These are phyloP conservation scores for Drosophila niveifrons DNA, from an alignment of 2,888 invertebrate species.

Conservation along the genomic window DNA sequence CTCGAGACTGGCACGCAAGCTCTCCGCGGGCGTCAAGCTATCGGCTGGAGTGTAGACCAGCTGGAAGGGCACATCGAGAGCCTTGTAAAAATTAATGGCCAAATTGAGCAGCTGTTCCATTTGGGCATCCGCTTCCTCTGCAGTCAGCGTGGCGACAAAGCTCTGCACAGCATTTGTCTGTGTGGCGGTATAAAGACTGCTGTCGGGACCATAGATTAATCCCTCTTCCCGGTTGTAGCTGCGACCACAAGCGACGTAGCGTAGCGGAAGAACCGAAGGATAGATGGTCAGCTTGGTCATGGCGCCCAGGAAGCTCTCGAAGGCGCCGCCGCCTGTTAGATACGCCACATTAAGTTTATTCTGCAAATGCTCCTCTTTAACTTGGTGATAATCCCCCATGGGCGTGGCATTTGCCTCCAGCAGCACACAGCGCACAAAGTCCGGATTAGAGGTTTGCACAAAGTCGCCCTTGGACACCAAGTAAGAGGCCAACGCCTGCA, in stretches of 20 bases:
- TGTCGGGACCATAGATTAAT: conserved; percentile 73
- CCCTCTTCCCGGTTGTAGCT: conserved; percentile 86
- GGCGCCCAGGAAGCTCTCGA: conserved; percentile 90
- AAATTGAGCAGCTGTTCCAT: conserved; percentile 87
- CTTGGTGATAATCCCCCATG: conserved; percentile 87
- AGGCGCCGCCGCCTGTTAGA: conserved; percentile 91
- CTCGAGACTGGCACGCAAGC: conserved; percentile 89
- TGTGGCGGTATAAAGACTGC: conserved; percentile 88
- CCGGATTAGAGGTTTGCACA: conserved; percentile 90
- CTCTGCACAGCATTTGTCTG: conserved; percentile 90
- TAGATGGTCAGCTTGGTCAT: conserved; percentile 88
- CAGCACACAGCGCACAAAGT: conserved; percentile 91
- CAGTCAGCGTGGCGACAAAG: conserved; percentile 87
- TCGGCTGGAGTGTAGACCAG: conserved; percentile 88
- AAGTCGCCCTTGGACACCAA: conserved; percentile 86
- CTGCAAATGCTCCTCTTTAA: conserved; percentile 86
- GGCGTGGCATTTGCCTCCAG: conserved; percentile 89
- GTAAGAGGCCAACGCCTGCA: conserved; percentile 79
- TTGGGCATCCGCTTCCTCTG: conserved; percentile 86
- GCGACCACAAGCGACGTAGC: conserved; percentile 90
- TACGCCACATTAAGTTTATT: conserved; percentile 88
- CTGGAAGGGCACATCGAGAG: conserved; percentile 89
- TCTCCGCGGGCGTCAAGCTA: conserved; percentile 89
- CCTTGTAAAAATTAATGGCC: conserved; percentile 88
- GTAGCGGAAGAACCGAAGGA: conserved; percentile 88